A percentile compares a stretch with the other conserved stretches of the same genome.
phyloP scores from a whole-genome alignment of 1,140 invertebrate species.

The Sogatella furcifera region DNA sequence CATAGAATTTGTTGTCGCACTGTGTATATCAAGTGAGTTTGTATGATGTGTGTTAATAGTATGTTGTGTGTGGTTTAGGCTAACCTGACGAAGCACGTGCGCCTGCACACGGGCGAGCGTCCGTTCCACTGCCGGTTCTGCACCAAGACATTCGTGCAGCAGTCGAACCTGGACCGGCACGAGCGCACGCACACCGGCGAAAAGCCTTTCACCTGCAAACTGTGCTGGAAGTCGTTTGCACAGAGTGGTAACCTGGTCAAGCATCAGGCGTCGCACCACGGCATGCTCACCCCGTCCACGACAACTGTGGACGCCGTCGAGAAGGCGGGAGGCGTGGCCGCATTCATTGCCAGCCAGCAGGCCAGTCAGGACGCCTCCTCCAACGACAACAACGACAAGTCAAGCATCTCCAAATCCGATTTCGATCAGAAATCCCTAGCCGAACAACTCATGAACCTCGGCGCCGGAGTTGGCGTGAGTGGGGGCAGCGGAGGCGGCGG shows the following conservation, averaged over 20 bases:
- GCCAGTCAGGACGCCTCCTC: not conserved
- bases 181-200: conserved; percentile 51
- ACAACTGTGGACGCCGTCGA: no score
- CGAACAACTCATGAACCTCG: not conserved
- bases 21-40: no score
- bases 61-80: conserved; percentile 10
- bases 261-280: conserved; percentile 28
- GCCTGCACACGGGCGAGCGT: conserved; percentile 50
- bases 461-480: not conserved
- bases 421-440: not conserved
- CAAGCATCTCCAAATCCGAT: not conserved
- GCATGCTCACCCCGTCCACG: not conserved
- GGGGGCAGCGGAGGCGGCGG: not conserved
- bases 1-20: no score
- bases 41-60: no score
- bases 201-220: conserved; percentile 33
- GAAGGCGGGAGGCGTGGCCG: not conserved
- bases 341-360: not conserved
- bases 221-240: conserved; percentile 18
- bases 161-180: conserved; percentile 52
- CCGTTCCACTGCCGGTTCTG: conserved; percentile 49
- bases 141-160: conserved; percentile 49
- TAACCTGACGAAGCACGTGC: conserved; percentile 36
- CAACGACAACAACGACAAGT: not conserved
- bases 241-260: conserved; percentile 24